These are phyloP conservation scores for Phorcus lineatus DNA, from an alignment of 2,888 invertebrate species.

Conservation along the genomic window DNA sequence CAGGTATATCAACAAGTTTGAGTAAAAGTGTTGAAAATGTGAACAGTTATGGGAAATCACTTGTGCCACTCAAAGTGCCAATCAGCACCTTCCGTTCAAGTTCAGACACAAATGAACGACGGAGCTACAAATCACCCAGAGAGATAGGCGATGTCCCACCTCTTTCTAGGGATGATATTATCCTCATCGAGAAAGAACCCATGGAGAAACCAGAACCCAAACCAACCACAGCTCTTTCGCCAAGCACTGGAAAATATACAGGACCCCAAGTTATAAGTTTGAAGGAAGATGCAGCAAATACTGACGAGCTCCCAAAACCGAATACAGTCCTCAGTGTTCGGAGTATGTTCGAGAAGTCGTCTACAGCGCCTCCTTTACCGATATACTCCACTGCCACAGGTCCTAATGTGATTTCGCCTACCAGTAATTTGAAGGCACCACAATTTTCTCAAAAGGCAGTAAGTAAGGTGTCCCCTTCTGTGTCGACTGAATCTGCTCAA, in stretches of 20 bases:
- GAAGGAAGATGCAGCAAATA: slow-evolving; percentile 14
- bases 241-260: neutral
- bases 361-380: neutral
- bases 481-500: neutral
- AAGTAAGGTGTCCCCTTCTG: neutral
- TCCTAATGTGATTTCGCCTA: neutral
- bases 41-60: slow-evolving; percentile 1
- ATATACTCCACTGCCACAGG: neutral
- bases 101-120: neutral
- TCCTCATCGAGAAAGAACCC: slow-evolving; percentile 38
- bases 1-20: neutral
- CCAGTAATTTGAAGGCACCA: neutral
- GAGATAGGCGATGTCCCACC: slow-evolving; percentile 33
- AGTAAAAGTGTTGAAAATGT: slow-evolving; percentile 31
- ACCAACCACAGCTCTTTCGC: neutral
- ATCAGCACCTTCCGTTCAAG: neutral
- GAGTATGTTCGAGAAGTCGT: slow-evolving; percentile 84
- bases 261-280: neutral
- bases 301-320: slow-evolving; percentile 86
- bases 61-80: neutral
- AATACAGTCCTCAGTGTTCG: slow-evolving; percentile 92
- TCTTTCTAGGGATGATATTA: slow-evolving; percentile 32
- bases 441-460: neutral
- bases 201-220: neutral
- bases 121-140: neutral